Conservation (phyloP, 2,888 invertebrate genomes). For the Caenorhabditis sp. region DNA sequence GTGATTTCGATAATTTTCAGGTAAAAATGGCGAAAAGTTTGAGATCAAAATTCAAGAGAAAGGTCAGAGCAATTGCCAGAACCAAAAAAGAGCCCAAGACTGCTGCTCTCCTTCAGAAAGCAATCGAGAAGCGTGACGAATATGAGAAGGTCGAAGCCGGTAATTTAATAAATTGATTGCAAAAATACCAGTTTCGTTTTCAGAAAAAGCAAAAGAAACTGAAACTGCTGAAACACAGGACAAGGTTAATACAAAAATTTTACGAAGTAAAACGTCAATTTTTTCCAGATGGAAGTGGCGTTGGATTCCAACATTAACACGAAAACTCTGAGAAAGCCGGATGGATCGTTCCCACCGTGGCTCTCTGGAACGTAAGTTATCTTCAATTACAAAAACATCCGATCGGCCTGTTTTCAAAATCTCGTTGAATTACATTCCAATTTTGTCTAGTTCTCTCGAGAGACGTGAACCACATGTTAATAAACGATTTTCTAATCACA, state of each 20-base stretch:
- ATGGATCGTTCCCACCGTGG: conserved; percentile 67
- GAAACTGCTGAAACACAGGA: conserved; percentile 9
- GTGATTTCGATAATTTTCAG: not conserved
- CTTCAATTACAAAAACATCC: not conserved
- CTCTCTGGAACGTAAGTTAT: conserved; percentile 55
- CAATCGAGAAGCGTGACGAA: conserved; percentile 54
- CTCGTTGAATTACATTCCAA: too few species aligned
- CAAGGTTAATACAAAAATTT: not conserved
- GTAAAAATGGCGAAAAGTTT: conserved; percentile 69
- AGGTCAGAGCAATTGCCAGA: conserved; percentile 63
- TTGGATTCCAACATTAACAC: conserved; percentile 59
- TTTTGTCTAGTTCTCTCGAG: too few species aligned
- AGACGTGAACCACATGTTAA: too few species aligned
- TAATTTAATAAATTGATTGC: conserved; percentile 5
- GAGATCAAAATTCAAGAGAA: conserved; percentile 71
- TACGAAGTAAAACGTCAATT: not conserved
- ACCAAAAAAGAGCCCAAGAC: conserved; percentile 66
- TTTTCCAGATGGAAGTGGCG: conserved; percentile 56
- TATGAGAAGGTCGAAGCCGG: conserved; percentile 56
- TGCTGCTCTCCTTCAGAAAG: conserved; percentile 57
- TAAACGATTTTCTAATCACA: too few species aligned
- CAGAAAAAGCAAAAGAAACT: conserved; percentile 48
- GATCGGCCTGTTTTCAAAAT: not conserved
- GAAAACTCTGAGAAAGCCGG: conserved; percentile 65
- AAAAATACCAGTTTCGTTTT: conserved; percentile 18